Evolutionary conservation across 2,113 vertebrate species (phyloP).

Genomic region (Oreocharis arfaki): DNA sequence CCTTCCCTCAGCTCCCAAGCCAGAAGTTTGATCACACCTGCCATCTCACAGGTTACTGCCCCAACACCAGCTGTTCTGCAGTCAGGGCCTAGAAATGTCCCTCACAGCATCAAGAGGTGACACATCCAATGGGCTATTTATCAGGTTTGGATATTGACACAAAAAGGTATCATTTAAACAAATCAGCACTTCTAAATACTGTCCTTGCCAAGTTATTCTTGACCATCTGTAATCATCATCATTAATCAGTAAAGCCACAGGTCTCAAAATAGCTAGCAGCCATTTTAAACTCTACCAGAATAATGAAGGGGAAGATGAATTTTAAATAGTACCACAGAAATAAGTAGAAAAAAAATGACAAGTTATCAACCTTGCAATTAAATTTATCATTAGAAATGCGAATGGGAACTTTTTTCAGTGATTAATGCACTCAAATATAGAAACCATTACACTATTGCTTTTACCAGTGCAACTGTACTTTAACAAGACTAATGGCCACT

Average conservation of each 20-base stretch:
- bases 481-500: neutral
- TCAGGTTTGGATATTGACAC: neutral
- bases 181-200: neutral
- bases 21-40: accelerated
- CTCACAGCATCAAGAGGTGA: neutral
- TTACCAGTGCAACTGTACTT: neutral
- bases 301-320: neutral
- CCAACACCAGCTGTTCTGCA: neutral
- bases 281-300: neutral
- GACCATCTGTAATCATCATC: neutral
- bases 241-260: neutral
- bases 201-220: neutral
- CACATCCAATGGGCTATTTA: neutral
- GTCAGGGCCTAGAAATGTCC: neutral
- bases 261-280: neutral
- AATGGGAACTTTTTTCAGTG: neutral
- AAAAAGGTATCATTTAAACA: neutral
- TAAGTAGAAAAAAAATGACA: neutral
- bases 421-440: conserved; percentile 24
- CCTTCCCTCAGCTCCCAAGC: neutral
- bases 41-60: neutral
- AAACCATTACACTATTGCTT: neutral
- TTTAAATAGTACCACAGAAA: conserved; percentile 17
- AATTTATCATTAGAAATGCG: conserved; percentile 4
- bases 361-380: conserved; percentile 20